These are phyloP conservation scores for Fringilla coelebs DNA, from an alignment of 2,797 vertebrate species.

Conservation along the genomic window DNA sequence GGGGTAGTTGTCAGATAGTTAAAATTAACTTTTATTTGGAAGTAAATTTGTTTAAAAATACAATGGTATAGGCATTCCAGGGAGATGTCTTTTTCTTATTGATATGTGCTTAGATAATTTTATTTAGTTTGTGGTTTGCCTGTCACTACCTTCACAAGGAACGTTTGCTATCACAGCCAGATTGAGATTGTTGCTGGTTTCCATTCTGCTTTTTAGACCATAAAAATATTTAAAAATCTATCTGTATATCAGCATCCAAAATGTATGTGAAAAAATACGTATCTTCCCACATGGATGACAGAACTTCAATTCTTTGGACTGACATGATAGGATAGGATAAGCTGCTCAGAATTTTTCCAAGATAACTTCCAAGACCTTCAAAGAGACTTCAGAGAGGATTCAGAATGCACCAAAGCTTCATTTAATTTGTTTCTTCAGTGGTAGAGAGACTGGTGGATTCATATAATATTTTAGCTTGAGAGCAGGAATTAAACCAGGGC, in stretches of 20 bases:
- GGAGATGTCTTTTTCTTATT: background rate
- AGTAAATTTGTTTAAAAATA: conserved; percentile 13
- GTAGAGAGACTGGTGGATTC: background rate
- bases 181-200: background rate
- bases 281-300: background rate
- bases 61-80: background rate
- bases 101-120: background rate
- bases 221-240: background rate
- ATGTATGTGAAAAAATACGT: background rate
- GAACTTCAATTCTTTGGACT: conserved; percentile 8
- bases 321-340: background rate
- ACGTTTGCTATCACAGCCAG: background rate
- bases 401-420: background rate
- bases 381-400: background rate
- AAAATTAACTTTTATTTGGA: background rate
- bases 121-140: background rate
- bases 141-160: background rate
- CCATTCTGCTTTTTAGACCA: background rate
- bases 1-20: background rate
- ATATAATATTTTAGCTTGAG: background rate
- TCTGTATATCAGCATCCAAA: background rate
- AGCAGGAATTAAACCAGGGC: conserved; percentile 39
- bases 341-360: conserved; percentile 5
- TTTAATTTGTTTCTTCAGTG: background rate
- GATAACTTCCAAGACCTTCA: conserved; percentile 30